These are phyloP conservation scores for Pogoniulus pusillus DNA, from an alignment of 2,797 vertebrate genomes.

Conservation along the genomic window DNA sequence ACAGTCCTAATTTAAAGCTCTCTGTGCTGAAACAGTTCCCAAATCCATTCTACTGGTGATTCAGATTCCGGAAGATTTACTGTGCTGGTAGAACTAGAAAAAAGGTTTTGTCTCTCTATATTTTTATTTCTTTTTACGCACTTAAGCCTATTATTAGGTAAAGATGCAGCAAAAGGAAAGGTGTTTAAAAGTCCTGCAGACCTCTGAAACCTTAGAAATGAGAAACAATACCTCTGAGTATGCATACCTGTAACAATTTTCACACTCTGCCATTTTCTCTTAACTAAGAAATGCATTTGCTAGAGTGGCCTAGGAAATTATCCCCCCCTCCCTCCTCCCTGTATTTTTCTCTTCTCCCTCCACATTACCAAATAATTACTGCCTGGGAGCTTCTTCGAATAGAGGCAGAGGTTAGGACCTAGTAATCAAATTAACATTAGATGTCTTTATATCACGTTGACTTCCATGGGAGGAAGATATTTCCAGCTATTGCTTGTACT, in stretches of 20 bases:
- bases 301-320: neutral
- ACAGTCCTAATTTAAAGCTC: neutral
- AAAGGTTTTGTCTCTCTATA: rapidly evolving
- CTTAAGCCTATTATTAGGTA: neutral
- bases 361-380: neutral
- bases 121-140: neutral
- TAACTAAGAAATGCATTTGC: neutral
- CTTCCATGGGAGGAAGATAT: neutral
- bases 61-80: neutral
- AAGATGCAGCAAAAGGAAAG: neutral
- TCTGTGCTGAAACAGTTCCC: neutral
- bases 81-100: neutral
- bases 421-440: neutral
- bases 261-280: neutral
- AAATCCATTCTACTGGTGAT: neutral
- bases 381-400: neutral
- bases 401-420: neutral
- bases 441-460: neutral
- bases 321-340: rapidly evolving
- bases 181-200: neutral
- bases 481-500: neutral
- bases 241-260: rapidly evolving
- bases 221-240: neutral
- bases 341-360: neutral
- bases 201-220: neutral